A percentile compares a stretch with the other conserved stretches of the same genome.
phyloP scores from a whole-genome alignment of 2,888 invertebrate species.

The Nudaria mundana region DNA sequence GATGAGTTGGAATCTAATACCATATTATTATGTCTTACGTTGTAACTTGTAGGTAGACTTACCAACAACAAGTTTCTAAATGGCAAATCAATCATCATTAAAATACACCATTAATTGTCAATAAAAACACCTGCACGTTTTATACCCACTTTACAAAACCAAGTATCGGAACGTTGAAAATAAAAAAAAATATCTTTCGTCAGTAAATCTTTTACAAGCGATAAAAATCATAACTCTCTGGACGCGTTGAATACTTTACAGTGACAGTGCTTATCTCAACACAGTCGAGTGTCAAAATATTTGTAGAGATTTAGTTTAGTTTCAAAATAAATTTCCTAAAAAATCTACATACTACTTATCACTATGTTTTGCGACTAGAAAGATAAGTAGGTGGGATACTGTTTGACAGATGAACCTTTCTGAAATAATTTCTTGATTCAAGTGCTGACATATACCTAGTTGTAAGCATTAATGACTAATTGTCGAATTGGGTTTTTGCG shows the following conservation, averaged over 20 bases:
- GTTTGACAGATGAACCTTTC: neutral
- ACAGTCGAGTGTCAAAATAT: constrained; percentile 54
- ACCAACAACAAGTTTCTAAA: constrained; percentile 2
- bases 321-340: constrained; percentile 17
- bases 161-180: constrained; percentile 23
- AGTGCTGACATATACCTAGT: too few relatives aligned
- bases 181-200: constrained; percentile 33
- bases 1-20: too few relatives aligned
- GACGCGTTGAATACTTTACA: constrained; percentile 42
- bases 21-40: too few relatives aligned
- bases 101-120: constrained; percentile 8
- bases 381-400: constrained; percentile 2
- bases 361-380: constrained; percentile 9
- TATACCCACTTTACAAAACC: constrained; percentile 14
- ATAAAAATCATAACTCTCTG: constrained; percentile 42
- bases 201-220: constrained; percentile 36
- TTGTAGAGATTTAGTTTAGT: constrained; percentile 28
- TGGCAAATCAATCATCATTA: constrained; percentile 28
- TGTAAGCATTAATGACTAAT: too few relatives aligned
- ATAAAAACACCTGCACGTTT: constrained; percentile 25
- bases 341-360: constrained; percentile 11
- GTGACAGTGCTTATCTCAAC: constrained; percentile 47
- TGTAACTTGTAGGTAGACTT: too few relatives aligned
- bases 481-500: too few relatives aligned
- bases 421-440: too few relatives aligned